Percentiles rank a stretch among this genome's conserved stretches.
phyloP scores from a whole-genome alignment of 2,797 vertebrate genomes.

The Microchirus variegatus region DNA sequence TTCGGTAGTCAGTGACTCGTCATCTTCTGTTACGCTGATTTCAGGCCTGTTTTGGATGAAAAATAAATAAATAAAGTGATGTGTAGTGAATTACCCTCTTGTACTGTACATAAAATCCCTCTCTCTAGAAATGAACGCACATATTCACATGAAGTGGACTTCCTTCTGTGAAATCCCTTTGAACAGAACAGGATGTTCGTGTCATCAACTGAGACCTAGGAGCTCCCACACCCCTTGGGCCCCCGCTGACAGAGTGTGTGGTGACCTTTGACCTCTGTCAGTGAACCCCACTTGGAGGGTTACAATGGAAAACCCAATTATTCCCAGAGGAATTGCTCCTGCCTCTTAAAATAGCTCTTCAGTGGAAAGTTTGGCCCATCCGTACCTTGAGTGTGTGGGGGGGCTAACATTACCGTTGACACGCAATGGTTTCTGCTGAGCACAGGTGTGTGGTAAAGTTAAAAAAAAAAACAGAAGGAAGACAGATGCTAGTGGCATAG shows the following conservation, averaged over 20 bases:
- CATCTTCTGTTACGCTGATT: background rate
- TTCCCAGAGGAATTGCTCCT: constrained; percentile 29
- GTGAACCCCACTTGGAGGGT: constrained; percentile 35
- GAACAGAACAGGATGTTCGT: constrained; percentile 25
- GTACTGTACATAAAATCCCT: background rate
- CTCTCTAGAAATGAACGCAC: background rate
- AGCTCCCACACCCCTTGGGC: constrained; percentile 6
- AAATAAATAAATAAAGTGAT: background rate
- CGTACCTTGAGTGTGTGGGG: constrained; percentile 11
- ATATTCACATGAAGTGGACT: background rate
- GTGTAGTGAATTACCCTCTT: background rate
- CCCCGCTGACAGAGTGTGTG: constrained; percentile 22
- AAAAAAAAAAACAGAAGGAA: background rate
- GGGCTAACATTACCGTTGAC: constrained; percentile 12
- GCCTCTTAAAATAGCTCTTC: constrained; percentile 45
- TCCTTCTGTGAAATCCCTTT: constrained; percentile 20
- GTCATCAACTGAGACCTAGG: constrained; percentile 9
- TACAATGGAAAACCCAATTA: constrained; percentile 41
- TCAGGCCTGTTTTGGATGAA: background rate
- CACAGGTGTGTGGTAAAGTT: constrained; percentile 19
- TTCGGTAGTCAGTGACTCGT: background rate
- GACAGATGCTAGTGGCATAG: background rate
- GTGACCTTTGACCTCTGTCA: constrained; percentile 39
- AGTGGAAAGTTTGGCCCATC: constrained; percentile 48
- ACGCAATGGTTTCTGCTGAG: constrained; percentile 7